Evolutionary conservation across 2,797 vertebrate species (phyloP).

Genomic region (Cryptoprocta ferox): DNA sequence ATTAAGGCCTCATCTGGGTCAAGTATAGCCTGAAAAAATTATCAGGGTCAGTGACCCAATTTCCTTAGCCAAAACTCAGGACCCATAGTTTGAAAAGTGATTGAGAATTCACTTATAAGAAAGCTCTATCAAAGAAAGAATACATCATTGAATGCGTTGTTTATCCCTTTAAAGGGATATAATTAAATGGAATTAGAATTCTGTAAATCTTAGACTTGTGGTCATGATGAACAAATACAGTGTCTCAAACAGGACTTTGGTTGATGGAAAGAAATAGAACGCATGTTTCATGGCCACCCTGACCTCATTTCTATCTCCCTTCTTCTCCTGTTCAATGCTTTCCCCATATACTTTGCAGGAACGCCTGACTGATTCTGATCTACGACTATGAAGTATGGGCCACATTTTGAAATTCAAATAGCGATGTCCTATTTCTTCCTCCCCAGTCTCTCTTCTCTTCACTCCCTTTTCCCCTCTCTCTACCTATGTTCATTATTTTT

Average conservation of each 20-base stretch:
- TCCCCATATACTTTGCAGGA: neutral
- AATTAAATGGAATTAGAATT: neutral
- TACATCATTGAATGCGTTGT: neutral
- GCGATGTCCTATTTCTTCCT: neutral
- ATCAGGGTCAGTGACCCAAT: neutral
- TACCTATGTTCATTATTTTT: neutral
- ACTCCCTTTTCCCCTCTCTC: neutral
- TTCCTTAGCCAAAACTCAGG: neutral
- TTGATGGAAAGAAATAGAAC: neutral
- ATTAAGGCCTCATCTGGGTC: neutral
- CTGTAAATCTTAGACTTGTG: neutral
- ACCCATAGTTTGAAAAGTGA: neutral
- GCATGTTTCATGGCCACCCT: accelerated
- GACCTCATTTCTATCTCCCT: neutral
- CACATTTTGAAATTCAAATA: neutral
- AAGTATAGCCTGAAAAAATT: neutral
- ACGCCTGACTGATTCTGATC: neutral
- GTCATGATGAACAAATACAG: neutral
- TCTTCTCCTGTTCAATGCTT: neutral
- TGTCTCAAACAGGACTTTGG: neutral
- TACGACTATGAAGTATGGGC: neutral
- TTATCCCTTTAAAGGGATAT: neutral
- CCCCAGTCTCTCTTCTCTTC: neutral
- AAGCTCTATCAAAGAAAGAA: neutral
- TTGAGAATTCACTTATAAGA: neutral